phyloP scores from a whole-genome alignment of 2,888 invertebrate species.

The Nymphalis polychloros region DNA sequence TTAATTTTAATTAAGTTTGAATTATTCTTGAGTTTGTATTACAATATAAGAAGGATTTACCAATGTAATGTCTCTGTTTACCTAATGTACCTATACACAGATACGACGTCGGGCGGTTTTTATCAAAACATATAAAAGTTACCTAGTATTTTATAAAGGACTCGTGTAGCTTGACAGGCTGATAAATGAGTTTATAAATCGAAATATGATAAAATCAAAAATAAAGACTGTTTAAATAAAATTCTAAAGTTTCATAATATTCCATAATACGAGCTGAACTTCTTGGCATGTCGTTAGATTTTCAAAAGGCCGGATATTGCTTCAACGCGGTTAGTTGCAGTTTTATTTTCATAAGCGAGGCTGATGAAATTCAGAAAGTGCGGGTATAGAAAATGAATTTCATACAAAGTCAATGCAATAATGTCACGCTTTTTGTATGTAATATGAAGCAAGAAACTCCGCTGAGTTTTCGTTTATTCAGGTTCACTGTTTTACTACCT shows the following conservation, averaged over 20 bases:
- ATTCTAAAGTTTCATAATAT: slow-evolving; percentile 16
- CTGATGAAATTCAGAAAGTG: slow-evolving; percentile 22
- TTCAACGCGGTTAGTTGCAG: slow-evolving; percentile 52
- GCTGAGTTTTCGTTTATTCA: not conserved
- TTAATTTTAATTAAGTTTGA: no score
- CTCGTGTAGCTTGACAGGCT: no score
- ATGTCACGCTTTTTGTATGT: not conserved
- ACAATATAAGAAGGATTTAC: no score
- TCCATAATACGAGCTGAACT: slow-evolving; percentile 15
- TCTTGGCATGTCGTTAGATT: slow-evolving; percentile 47
- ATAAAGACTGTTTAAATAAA: slow-evolving; percentile 1
- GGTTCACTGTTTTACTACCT: no score
- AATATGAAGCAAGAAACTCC: not conserved
- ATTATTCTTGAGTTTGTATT: no score
- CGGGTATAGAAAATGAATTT: slow-evolving; percentile 17
- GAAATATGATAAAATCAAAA: not conserved
- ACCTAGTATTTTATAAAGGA: no score
- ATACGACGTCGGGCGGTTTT: no score
- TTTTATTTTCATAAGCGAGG: slow-evolving; percentile 43
- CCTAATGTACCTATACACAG: no score
- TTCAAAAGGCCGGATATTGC: slow-evolving; percentile 68
- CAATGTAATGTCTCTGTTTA: no score
- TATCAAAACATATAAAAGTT: no score
- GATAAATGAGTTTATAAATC: no score
- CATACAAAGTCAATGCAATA: slow-evolving; percentile 10